A percentile compares a stretch with the other conserved stretches of the same genome.
Conservation (phyloP, 1,140 invertebrate species). For the Cardiocondyla obscurior region DNA sequence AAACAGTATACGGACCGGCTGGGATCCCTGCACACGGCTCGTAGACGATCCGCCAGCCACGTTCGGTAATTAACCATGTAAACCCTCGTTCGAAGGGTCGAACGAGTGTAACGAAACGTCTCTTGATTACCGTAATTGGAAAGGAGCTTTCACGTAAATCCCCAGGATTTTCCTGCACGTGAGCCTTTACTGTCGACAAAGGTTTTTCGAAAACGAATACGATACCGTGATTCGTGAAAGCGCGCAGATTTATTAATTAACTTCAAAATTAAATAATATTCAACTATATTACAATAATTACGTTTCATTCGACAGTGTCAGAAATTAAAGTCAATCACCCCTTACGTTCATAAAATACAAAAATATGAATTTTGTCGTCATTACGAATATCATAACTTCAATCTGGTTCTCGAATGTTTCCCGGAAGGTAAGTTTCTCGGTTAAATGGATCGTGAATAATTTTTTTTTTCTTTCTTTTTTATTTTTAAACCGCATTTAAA, state of each 20-base stretch:
- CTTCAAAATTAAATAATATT: background rate
- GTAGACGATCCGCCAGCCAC: constrained; percentile 58
- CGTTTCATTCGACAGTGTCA: background rate
- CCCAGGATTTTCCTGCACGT: constrained; percentile 1
- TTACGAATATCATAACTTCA: background rate
- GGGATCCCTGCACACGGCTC: constrained; percentile 8
- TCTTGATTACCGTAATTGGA: constrained; percentile 64
- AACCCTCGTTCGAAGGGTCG: constrained; percentile 47
- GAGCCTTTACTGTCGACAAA: background rate
- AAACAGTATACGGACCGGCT: constrained; percentile 61
- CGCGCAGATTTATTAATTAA: background rate
- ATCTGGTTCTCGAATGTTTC: constrained; percentile 7
- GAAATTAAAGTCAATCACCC: background rate
- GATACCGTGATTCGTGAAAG: background rate
- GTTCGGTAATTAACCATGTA: constrained; percentile 69
- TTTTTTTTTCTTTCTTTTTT: no score
- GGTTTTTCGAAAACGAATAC: background rate
- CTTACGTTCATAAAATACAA: background rate
- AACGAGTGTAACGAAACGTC: constrained; percentile 51
- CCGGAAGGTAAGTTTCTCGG: background rate
- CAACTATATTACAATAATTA: background rate
- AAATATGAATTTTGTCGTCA: background rate
- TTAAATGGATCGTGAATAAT: background rate
- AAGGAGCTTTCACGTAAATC: constrained; percentile 37
- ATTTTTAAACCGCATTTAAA: constrained; percentile 5